A percentile compares a stretch with the other conserved stretches of the same genome.
Evolutionary conservation across 2,797 vertebrate species (phyloP).

Genomic region (Sus cebifrons): DNA sequence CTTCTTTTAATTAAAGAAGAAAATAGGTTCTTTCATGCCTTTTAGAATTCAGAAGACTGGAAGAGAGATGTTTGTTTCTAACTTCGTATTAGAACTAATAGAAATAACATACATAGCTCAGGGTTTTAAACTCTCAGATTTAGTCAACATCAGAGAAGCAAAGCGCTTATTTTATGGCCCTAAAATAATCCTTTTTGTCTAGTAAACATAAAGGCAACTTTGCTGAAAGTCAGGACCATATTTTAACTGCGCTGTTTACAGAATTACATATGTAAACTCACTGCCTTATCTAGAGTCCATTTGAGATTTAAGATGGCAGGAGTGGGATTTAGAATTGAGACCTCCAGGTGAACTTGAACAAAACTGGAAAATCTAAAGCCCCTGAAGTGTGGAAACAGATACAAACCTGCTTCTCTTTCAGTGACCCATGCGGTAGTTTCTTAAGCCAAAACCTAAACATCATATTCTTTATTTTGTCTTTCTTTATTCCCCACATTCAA

Average conservation of each 20-base stretch:
- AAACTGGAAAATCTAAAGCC: not conserved
- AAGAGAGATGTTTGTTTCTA: not conserved
- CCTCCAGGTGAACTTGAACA: not conserved
- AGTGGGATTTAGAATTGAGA: too few species aligned
- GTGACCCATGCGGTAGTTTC: not conserved
- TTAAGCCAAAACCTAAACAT: not conserved
- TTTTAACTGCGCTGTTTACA: not conserved
- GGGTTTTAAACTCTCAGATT: not conserved
- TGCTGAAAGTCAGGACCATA: not conserved
- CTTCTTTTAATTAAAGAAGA: not conserved
- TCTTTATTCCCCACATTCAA: not conserved
- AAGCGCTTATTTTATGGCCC: not conserved
- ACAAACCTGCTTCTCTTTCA: not conserved
- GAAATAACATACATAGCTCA: not conserved
- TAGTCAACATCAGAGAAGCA: not conserved
- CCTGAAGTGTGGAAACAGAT: not conserved
- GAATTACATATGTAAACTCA: not conserved
- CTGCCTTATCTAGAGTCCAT: too few species aligned
- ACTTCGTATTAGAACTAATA: not conserved
- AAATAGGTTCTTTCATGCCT: not conserved
- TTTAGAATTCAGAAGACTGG: not conserved
- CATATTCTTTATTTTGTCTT: not conserved
- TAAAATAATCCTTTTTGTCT: not conserved
- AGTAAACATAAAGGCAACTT: not conserved
- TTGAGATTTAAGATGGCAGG: not conserved